phyloP scores from a whole-genome alignment of 2,888 invertebrate species.

The Sisyra terminalis region DNA sequence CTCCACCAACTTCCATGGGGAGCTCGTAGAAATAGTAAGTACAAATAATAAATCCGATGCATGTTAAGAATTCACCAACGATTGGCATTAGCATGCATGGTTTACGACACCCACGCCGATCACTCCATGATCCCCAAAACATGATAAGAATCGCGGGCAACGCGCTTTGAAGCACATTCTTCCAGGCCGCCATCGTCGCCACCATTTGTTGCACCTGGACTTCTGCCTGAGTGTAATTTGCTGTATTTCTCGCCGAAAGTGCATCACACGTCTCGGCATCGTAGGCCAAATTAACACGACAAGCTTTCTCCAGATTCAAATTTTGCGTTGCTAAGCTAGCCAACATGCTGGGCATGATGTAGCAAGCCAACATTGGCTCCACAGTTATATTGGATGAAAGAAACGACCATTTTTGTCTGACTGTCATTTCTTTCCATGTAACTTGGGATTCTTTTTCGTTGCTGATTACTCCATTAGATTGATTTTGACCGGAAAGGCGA shows the following conservation, averaged over 20 bases:
- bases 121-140: slow-evolving; percentile 44
- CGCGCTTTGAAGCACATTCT: slow-evolving; percentile 33
- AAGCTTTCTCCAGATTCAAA: slow-evolving; percentile 72
- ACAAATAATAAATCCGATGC: slow-evolving; percentile 32
- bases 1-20: slow-evolving; percentile 33
- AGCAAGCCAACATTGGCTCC: slow-evolving; percentile 58
- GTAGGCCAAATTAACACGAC: slow-evolving; percentile 62
- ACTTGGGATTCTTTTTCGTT: too few relatives aligned
- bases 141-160: slow-evolving; percentile 36
- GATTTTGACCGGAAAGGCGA: too few relatives aligned
- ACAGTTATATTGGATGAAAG: slow-evolving; percentile 52
- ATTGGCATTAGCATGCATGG: slow-evolving; percentile 38
- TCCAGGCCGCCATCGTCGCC: slow-evolving; percentile 34
- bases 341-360: slow-evolving; percentile 43
- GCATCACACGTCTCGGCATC: slow-evolving; percentile 60
- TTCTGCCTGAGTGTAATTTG: slow-evolving; percentile 43
- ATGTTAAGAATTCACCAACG: slow-evolving; percentile 32
- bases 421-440: slow-evolving; percentile 27
- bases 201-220: slow-evolving; percentile 37
- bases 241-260: slow-evolving; percentile 53
- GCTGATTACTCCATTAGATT: too few relatives aligned
- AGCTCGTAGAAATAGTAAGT: slow-evolving; percentile 35
- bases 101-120: slow-evolving; percentile 36
- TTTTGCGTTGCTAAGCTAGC: slow-evolving; percentile 70
- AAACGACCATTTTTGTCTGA: slow-evolving; percentile 36